Conservation (phyloP, 2,888 invertebrate species). For the Heliothis peltigera region DNA sequence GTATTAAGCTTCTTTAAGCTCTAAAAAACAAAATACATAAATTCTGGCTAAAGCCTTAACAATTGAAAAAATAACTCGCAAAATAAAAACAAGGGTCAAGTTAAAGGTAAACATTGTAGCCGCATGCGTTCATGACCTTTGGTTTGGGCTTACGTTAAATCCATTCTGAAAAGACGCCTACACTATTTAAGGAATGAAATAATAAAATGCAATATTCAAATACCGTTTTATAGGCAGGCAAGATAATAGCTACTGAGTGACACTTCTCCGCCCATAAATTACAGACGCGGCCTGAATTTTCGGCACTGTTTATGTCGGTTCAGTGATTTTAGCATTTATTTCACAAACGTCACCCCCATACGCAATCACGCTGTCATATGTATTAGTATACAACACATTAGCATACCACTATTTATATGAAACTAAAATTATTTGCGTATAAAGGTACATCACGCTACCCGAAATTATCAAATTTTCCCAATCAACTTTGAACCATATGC, state of each 20-base stretch:
- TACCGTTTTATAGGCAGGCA: no score
- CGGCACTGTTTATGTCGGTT: not conserved
- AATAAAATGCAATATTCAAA: not conserved
- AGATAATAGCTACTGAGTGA: not conserved
- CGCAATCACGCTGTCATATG: not conserved
- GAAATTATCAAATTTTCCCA: no score
- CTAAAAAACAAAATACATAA: not conserved
- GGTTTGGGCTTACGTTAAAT: not conserved
- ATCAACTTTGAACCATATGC: no score
- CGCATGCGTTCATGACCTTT: conserved; percentile 1
- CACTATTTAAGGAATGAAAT: not conserved
- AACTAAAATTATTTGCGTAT: no score
- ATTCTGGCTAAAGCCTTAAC: not conserved
- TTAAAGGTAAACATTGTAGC: not conserved
- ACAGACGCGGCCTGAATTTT: conserved; percentile 1
- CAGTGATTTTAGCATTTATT: not conserved
- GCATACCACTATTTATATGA: no score
- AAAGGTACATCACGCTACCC: no score
- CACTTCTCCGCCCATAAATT: conserved; percentile 1
- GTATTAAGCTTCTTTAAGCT: not conserved
- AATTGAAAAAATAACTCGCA: not conserved
- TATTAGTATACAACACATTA: no score
- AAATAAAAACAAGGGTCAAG: not conserved
- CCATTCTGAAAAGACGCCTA: not conserved
- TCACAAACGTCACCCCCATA: not conserved